phyloP scores from a whole-genome alignment of 2,888 invertebrate species.

The Tinea pellionella region DNA sequence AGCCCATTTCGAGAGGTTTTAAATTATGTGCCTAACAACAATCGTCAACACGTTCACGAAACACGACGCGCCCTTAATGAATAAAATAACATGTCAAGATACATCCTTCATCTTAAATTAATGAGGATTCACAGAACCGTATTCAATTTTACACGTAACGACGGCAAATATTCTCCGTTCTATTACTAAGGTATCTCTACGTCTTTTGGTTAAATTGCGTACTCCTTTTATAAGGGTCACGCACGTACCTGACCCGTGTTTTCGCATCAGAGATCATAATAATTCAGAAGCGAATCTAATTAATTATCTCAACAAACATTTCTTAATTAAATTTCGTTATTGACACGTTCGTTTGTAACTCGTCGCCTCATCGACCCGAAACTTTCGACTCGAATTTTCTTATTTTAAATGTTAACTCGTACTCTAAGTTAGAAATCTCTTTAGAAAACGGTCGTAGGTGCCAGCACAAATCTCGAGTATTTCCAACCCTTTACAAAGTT shows the following conservation, averaged over 20 bases:
- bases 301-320: constrained; percentile 34
- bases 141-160: constrained; percentile 63
- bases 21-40: constrained; percentile 61
- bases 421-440: constrained; percentile 26
- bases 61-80: constrained; percentile 50
- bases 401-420: not conserved
- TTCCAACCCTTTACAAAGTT: constrained; percentile 29
- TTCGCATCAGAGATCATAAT: constrained; percentile 15
- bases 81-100: constrained; percentile 67
- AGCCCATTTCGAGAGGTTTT: constrained; percentile 43
- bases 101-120: constrained; percentile 65
- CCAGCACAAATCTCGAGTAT: constrained; percentile 19
- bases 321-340: constrained; percentile 42
- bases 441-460: constrained; percentile 11
- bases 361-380: not conserved
- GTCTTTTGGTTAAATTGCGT: constrained; percentile 7
- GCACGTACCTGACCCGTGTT: constrained; percentile 13
- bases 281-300: constrained; percentile 11
- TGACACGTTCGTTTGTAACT: not conserved
- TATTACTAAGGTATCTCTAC: not conserved
- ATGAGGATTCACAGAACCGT: constrained; percentile 58
- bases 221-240: constrained; percentile 14
- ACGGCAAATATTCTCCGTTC: constrained; percentile 55
- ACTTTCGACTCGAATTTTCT: not conserved
- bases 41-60: constrained; percentile 51